Base-by-base conservation (phyloP, 2,797 vertebrate species). In the Microcaecilia unicolor region DNA sequence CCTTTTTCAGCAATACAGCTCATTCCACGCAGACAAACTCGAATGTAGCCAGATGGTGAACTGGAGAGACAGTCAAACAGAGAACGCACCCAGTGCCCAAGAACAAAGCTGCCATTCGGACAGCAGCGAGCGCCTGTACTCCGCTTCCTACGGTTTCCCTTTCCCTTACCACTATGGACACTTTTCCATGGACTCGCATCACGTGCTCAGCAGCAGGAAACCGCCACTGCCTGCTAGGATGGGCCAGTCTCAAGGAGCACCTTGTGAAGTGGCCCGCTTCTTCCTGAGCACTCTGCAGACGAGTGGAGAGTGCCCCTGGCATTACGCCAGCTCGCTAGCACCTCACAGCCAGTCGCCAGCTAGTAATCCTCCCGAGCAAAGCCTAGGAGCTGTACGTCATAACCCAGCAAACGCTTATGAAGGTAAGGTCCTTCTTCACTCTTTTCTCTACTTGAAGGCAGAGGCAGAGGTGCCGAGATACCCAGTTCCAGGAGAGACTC, bases 131-230 rank as follows among this genome's bases (percentile, higher is more conserved):
- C 69, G 82, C 22, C 48, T 84, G 43, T 87, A 84, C 5, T 44
- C 74, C 15, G 57, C 84, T 0, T 49, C 82, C 8, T 87, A 86
- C 45, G 59, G 78, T 48, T 68, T 87, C 62, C 80, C 83, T 31
- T 82, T 87, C 53, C 78, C 82, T 37, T 87, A 85, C 66, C 67
- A 81, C 27, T 86, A 86, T 4, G 83, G 83, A 48, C 81, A 70
- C 64, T 81, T 72, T 23, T 77, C 81, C 8, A 57, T 87, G 30
- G 75, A 79, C 31, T 54, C 80, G 25, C 55, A n/a, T n/a, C n/a
- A 62, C n/a, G 71, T 83, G 55, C 78, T 80, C 44, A 28, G 64
- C 9, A 60, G 67, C 61, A 88, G 80, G 52, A 88, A 81, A 55
- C 76, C 83, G 25, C 40, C 79, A 58, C 12, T 81, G 55, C 72